Base-by-base conservation (phyloP, 2,797 vertebrate genomes). In the Epinephelus coioides region DNA sequence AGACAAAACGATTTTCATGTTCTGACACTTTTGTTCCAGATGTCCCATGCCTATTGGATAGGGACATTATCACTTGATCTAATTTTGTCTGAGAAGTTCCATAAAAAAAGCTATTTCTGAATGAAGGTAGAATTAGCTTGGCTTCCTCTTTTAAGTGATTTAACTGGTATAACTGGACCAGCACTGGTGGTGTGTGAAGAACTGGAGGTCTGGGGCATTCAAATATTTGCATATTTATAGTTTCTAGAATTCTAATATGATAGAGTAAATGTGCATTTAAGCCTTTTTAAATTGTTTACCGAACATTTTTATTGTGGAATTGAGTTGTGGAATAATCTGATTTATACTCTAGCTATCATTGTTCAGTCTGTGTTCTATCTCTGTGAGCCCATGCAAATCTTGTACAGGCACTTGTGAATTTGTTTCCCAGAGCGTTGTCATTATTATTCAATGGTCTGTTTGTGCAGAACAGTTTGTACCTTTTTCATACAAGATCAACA, bases 401-500 rank as follows among this genome's bases (percentile, higher is more conserved):
- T 69, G 54, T 54, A 30, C 53, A 80, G 38, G 47, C 69, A 34
- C 69, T 73, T 73, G 75, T 70, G 69, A 86, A 83, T 86, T 72
- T 85, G 83, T 83, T 86, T 91, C 73, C 68, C 63, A 53, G 53
- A 68, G 78, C 65, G 60, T 63, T 66, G 69, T 76, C 81, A 84
- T 90, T 86, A 85, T 87, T 88, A 81, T 91, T 87, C 84, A 89
- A 68, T 79, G 81, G 83, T 87, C 85, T 90, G 82, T 93, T 90
- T 93, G 89, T 82, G 80, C 82, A 84, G 90, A 93, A 89, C 84
- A 78, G 75, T 91, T 88, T 91, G 89, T 92, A 89, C 87, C 86
- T 89, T 91, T 88, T 89, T 88, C 69, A 84, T 82, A 86, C 72
- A 89, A 90, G 88, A 91, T 91, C 90, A 91, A 91, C 85, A 91